phyloP scores from a whole-genome alignment of 2,797 vertebrate genomes.

The Arremon brunneinucha region DNA sequence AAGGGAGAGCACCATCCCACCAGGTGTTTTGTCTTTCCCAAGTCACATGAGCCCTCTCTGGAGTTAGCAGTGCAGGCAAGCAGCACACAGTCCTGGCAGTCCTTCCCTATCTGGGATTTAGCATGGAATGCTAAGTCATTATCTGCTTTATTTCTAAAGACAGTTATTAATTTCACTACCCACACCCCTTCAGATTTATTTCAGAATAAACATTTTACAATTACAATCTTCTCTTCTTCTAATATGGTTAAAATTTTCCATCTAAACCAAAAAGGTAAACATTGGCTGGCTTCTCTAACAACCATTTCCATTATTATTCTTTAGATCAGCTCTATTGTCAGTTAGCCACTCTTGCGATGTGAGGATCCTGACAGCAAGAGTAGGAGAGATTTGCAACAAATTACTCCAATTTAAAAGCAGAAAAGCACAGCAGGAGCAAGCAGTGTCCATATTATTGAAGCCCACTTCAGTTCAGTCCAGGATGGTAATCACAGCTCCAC shows the following conservation, averaged over 20 bases:
- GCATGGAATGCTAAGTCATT: not conserved
- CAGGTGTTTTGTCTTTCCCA: not conserved
- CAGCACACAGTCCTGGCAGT: not conserved
- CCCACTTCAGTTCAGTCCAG: not conserved
- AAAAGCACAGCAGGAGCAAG: constrained; percentile 10
- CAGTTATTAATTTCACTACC: not conserved
- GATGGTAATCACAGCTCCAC: not conserved
- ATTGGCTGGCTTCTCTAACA: not conserved
- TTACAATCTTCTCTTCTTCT: not conserved
- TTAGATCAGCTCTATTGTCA: not conserved
- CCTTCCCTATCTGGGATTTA: not conserved
- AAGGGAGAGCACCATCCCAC: no score
- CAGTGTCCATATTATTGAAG: constrained; percentile 19
- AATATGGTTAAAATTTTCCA: not conserved
- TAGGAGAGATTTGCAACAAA: not conserved
- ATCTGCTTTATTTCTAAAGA: not conserved
- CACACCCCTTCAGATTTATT: not conserved
- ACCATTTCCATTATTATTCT: not conserved
- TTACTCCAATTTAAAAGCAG: constrained; percentile 8
- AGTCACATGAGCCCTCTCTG: not conserved
- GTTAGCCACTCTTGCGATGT: not conserved
- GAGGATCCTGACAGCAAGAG: not conserved
- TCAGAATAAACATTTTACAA: not conserved
- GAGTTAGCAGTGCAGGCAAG: not conserved
- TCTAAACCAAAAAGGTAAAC: not conserved